Base-by-base conservation (phyloP, 2,113 vertebrate genomes). In the Leptocoma aspasia region DNA sequence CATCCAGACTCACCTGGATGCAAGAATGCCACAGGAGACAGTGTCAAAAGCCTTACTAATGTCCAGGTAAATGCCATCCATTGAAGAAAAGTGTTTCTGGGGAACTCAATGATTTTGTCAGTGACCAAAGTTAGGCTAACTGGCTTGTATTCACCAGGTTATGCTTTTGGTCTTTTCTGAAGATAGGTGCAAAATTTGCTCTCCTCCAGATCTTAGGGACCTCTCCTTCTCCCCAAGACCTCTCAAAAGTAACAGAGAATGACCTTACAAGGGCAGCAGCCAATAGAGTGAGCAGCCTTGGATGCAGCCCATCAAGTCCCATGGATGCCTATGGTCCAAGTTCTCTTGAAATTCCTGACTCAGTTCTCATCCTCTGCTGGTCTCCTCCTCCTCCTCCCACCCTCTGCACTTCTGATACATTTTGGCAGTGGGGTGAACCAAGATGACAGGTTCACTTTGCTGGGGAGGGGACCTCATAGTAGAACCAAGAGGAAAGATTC, bases 1-100 rank as follows among this genome's bases (percentile, higher is more conserved):
- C 0, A 0, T 65, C 52, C 39, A 53, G 17, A 31, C n/a, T 72
- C n/a, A 65, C 7, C 9, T 59, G 21, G 24, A 53, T 60, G 30
- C 24, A 66, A 53, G 52, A 39, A 41, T 23, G 35, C 61, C 24
- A 17, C 39, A 60, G 50, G 28, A 72, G 10, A n/a, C 7, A 30
- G 12, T 27, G 28, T 31, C 28, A 45, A 64, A 59, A 66, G 7
- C n/a, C 81, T 85, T 59, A n/a, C 39, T 17, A 26, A 59, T 59
- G 11, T 35, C 79, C 24, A 65, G 45, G 30, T 31, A 41, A 79
- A 59, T 52, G n/a, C 42, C 22, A 52, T 20, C 44, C 15, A 27
- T 15, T 66, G n/a, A 47, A 35, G 17, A 52, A 22, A 59, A 45
- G 11, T 11, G 17, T 41, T 72, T 6, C 59, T 79, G 52, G 52